These are phyloP conservation scores for Stegastes partitus DNA, from an alignment of 2,113 vertebrate species.

Conservation along the genomic window DNA sequence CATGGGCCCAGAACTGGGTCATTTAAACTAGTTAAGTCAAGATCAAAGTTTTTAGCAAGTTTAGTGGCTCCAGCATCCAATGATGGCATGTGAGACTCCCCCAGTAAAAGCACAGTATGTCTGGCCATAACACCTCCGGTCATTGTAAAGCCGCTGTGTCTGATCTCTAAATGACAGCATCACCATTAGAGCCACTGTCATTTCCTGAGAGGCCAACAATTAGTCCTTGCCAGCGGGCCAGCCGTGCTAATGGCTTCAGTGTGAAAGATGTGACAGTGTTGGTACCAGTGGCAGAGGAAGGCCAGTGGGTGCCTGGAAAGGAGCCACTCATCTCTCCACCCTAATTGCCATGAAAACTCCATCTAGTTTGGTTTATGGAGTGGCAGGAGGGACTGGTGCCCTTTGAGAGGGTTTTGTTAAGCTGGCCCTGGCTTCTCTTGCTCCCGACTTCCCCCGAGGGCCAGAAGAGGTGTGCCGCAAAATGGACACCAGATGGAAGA, in stretches of 20 bases:
- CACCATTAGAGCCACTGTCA: conserved; percentile 54
- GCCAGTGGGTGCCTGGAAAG: conserved; percentile 76
- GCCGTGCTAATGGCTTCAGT: conserved; percentile 73
- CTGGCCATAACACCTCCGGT: conserved; percentile 30
- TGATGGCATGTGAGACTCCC: not conserved
- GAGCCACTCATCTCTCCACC: conserved; percentile 66
- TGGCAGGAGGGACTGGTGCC: conserved; percentile 58
- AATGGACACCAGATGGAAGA: conserved; percentile 77
- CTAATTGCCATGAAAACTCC: conserved; percentile 80
- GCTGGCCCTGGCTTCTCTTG: conserved; percentile 45
- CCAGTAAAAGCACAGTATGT: conserved; percentile 15
- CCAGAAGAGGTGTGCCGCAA: conserved; percentile 55
- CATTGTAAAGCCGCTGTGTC: conserved; percentile 47
- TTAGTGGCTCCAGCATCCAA: conserved; percentile 5
- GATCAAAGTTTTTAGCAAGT: conserved; percentile 26
- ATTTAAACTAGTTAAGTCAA: not conserved
- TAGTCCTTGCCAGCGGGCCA: conserved; percentile 57
- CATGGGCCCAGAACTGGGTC: not conserved
- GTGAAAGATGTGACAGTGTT: conserved; percentile 68
- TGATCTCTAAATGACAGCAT: conserved; percentile 57
- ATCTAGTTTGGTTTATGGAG: conserved; percentile 69
- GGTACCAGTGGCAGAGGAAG: conserved; percentile 57
- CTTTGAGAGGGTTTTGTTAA: conserved; percentile 76
- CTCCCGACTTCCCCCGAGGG: conserved; percentile 41
- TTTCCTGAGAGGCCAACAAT: conserved; percentile 73